These are phyloP conservation scores for Bombylius major DNA, from an alignment of 2,888 invertebrate genomes.

Conservation along the genomic window DNA sequence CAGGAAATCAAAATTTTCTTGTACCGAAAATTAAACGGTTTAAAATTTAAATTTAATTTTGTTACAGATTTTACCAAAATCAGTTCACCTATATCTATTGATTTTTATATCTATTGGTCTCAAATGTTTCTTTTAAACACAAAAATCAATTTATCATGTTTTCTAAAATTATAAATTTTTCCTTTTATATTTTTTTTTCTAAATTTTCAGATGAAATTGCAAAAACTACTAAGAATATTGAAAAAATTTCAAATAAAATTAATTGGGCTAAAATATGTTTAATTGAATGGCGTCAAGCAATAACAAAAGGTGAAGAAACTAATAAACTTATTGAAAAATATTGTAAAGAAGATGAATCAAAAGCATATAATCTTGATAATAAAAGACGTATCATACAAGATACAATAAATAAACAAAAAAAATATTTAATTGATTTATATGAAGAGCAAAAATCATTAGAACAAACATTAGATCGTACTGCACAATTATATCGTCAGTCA, in stretches of 20 bases:
- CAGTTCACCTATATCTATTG: too few species aligned
- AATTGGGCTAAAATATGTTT: constrained; percentile 49
- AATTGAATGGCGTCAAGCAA: constrained; percentile 56
- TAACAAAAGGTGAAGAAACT: constrained; percentile 54
- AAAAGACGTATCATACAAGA: constrained; percentile 42
- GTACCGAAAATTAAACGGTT: too few species aligned
- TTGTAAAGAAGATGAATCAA: constrained; percentile 55
- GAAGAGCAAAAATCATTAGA: constrained; percentile 44
- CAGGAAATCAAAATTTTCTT: too few species aligned
- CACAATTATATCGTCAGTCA: constrained; percentile 41
- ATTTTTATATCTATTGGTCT: too few species aligned
- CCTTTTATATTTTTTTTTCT: too few species aligned
- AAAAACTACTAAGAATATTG: constrained; percentile 46
- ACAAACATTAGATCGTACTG: constrained; percentile 40
- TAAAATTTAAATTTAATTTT: too few species aligned
- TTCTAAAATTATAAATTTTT: too few species aligned
- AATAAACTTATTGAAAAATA: constrained; percentile 59
- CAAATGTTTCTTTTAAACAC: too few species aligned
- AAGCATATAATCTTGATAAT: constrained; percentile 48
- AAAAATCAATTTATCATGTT: too few species aligned
- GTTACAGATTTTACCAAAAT: too few species aligned
- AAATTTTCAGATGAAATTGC: constrained; percentile 38
- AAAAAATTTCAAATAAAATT: constrained; percentile 50
- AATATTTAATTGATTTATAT: constrained; percentile 35
- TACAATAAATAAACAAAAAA: constrained; percentile 36